phyloP scores from a whole-genome alignment of 2,888 invertebrate species.

The Eugnorisma glareosa region DNA sequence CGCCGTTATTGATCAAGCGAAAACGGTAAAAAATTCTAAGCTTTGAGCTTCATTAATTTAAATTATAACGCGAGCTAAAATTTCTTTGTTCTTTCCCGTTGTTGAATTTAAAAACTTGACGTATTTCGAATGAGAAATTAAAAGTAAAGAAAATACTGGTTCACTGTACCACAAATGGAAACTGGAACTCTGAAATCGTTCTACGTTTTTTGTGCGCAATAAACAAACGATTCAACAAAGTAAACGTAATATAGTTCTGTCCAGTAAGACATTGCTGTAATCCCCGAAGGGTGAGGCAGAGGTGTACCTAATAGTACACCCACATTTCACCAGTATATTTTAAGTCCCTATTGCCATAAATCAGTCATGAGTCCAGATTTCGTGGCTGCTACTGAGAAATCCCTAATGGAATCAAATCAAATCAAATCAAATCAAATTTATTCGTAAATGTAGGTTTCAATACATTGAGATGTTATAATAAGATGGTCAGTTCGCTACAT shows the following conservation, averaged over 20 bases:
- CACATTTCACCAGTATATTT: too few species aligned
- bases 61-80: constrained; percentile 5
- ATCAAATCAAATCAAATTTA: too few species aligned
- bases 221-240: neutral
- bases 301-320: too few species aligned
- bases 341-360: too few species aligned
- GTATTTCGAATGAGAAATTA: neutral
- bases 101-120: constrained; percentile 14
- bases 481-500: too few species aligned
- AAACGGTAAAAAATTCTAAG: constrained; percentile 5
- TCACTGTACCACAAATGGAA: neutral
- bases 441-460: too few species aligned
- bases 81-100: constrained; percentile 6
- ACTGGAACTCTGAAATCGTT: neutral
- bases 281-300: too few species aligned
- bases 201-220: neutral
- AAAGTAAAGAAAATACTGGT: neutral
- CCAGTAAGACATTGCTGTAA: too few species aligned
- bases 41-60: constrained; percentile 22
- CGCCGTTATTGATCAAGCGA: constrained; percentile 21
- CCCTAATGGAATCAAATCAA: too few species aligned
- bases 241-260: neutral
- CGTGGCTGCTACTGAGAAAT: too few species aligned
- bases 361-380: too few species aligned
- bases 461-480: too few species aligned